Evolutionary conservation across 2,888 invertebrate species (phyloP), one percentile per base, ranked within the genome.

Genomic region (Napeogenes sylphis): DNA sequence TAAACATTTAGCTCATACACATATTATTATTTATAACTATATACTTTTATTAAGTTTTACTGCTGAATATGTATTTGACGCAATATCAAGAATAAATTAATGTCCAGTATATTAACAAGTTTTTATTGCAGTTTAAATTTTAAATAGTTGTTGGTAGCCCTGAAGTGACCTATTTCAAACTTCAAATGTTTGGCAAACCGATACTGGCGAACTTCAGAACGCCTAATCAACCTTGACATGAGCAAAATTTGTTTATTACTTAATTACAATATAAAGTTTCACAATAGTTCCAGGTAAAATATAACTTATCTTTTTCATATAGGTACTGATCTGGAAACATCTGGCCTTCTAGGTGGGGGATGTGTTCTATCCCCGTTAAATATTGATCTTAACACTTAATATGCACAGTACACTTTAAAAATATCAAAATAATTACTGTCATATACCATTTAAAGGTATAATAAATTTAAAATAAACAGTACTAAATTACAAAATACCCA

Each of bases 191-290:
- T 64, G 66, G 66, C 63, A 61, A 55, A 59, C 58, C 21, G 33
- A 45, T 55, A 58, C 63, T 66, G 61, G 61, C 63, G 12, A n/a
- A n/a, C 47, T 47, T 47, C n/a, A n/a, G 35, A 55, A 38, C 38
- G 47, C 45, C 30, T 45, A 47, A 45, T 33, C 47, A 57, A 66
- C 66, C 61, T 66, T 66, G 63, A 63, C 66, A 61, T 56, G 30
- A 30, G 30, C 51, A 51, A 8, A 30, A 8, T 30, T 51, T 51
- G 51, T 51, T 30, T 47, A 47, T 21, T 47, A 21, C 47, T n/a
- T 47, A 5, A 8, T 8, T 4, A 4, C 8, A 21, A 47, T 47
- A 21, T n/a, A 47, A 38, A 38, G 38, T 38, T 38, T 8, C 3
- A 38, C 5, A 38, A 38, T 38, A 38, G 4, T 38, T 38, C 4